phyloP scores from a whole-genome alignment of 2,888 invertebrate genomes.

The Odontocolon sp. region DNA sequence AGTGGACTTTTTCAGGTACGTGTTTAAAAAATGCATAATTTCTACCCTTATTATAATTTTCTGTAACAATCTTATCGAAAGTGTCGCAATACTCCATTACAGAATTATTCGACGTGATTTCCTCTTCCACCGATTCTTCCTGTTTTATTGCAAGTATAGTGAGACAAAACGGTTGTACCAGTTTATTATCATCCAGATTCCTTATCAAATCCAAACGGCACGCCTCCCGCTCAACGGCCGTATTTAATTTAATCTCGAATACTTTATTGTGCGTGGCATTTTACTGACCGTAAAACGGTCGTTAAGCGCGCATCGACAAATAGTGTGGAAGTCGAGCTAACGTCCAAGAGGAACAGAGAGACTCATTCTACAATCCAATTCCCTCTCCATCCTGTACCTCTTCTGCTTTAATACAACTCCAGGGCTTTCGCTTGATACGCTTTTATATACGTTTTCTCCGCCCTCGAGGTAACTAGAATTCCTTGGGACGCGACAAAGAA shows the following conservation, averaged over 20 bases:
- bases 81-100: background rate
- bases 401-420: constrained; percentile 18
- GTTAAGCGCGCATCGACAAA: constrained; percentile 52
- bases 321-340: constrained; percentile 33
- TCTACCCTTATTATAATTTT: too few relatives aligned
- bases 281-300: constrained; percentile 52
- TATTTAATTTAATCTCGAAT: constrained; percentile 53
- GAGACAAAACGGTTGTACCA: constrained; percentile 11
- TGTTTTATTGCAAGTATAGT: background rate
- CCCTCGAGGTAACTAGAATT: constrained; percentile 20
- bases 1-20: too few relatives aligned
- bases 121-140: background rate
- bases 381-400: constrained; percentile 3
- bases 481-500: constrained; percentile 16
- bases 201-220: constrained; percentile 32
- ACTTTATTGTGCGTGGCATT: constrained; percentile 52
- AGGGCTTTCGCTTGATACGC: constrained; percentile 33
- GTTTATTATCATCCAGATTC: constrained; percentile 33
- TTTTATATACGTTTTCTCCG: constrained; percentile 18
- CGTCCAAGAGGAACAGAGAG: constrained; percentile 35
- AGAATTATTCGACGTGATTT: background rate
- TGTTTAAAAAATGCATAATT: too few relatives aligned
- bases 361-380: constrained; percentile 36
- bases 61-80: background rate
- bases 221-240: constrained; percentile 29